Percentiles rank a stretch among this genome's conserved stretches.
phyloP scores from a whole-genome alignment of 1,140 invertebrate species.

The Halyomorpha halys region DNA sequence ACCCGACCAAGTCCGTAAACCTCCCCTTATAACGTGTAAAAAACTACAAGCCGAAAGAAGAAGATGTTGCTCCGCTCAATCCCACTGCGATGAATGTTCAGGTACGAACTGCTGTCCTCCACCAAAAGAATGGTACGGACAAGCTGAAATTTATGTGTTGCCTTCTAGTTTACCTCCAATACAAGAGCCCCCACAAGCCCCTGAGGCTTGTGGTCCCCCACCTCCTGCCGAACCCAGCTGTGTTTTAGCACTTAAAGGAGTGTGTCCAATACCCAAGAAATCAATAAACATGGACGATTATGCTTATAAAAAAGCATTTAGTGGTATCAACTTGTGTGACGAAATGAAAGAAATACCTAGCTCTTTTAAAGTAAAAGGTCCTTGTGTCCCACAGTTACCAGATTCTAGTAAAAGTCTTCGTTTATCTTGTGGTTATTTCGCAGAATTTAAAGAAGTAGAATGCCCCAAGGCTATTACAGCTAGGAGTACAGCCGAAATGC shows the following conservation, averaged over 20 bases:
- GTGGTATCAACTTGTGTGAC: not conserved
- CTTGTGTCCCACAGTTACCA: not conserved
- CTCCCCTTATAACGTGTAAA: not conserved
- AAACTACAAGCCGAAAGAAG: not conserved
- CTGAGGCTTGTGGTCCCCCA: not conserved
- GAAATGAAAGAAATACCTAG: not conserved
- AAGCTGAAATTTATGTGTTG: not conserved
- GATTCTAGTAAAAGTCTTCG: not conserved
- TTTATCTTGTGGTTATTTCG: not conserved
- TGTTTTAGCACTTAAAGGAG: not conserved
- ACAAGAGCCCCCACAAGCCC: not conserved
- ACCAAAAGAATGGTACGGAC: constrained; percentile 5
- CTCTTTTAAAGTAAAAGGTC: not conserved
- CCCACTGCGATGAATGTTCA: not conserved
- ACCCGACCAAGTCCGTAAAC: not conserved
- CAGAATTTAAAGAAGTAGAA: constrained; percentile 10
- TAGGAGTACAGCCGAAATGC: not conserved
- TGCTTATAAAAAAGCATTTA: not conserved
- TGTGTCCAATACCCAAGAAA: not conserved
- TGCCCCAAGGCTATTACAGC: not conserved
- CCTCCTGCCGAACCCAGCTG: not conserved
- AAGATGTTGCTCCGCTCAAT: not conserved
- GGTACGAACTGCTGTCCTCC: not conserved
- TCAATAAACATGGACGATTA: not conserved
- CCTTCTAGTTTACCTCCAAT: not conserved